A percentile compares a stretch with the other conserved stretches of the same genome.
These are phyloP conservation scores for Bovichtus diacanthus DNA, from an alignment of 2,797 vertebrate genomes.

Conservation along the genomic window DNA sequence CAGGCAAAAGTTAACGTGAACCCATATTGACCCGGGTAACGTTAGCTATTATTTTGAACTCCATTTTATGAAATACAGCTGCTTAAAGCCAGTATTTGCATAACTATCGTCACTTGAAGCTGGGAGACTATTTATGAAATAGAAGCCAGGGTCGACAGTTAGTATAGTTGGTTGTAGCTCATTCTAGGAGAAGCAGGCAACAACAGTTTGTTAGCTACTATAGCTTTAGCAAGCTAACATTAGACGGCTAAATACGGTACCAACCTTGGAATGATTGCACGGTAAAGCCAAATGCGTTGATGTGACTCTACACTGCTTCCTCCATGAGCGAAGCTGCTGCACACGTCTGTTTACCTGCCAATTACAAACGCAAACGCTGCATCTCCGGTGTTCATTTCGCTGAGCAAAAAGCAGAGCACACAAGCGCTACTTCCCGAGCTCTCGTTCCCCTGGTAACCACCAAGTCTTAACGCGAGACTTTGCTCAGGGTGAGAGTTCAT, in stretches of 20 bases:
- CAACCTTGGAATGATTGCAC: slow-evolving; percentile 36
- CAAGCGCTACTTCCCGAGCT: slow-evolving; percentile 66
- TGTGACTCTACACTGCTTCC: slow-evolving; percentile 8
- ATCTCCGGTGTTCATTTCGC: slow-evolving; percentile 35
- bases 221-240: slow-evolving; percentile 60
- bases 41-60: slow-evolving; percentile 16
- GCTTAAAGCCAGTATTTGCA: neutral
- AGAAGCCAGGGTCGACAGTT: neutral
- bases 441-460: slow-evolving; percentile 83
- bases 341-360: neutral
- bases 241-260: slow-evolving; percentile 38
- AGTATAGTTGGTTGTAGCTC: neutral
- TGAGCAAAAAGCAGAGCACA: slow-evolving; percentile 9
- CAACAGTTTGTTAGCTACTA: slow-evolving; percentile 35
- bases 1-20: slow-evolving; percentile 31
- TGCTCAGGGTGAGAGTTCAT: neutral
- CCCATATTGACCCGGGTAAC: slow-evolving; percentile 6
- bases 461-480: slow-evolving; percentile 80
- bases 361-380: neutral
- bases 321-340: neutral
- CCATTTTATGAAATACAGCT: neutral
- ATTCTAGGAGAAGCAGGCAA: neutral
- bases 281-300: neutral
- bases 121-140: neutral
- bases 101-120: neutral